A percentile compares a stretch with the other conserved stretches of the same genome.
Evolutionary conservation across 2,113 vertebrate species (phyloP).

Genomic region (Ictalurus furcatus): DNA sequence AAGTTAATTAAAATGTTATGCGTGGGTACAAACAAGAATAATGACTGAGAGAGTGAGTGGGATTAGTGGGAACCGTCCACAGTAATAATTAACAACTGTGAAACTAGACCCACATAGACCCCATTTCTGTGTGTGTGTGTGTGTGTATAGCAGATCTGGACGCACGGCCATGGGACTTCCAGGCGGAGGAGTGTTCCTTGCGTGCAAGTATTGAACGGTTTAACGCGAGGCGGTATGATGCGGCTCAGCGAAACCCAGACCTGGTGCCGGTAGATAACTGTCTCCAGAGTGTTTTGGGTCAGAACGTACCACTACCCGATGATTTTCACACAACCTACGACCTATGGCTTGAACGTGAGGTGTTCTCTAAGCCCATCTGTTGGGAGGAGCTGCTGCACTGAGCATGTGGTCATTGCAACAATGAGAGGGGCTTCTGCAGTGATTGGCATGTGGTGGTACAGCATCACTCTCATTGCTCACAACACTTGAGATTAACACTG

Average conservation of each 20-base stretch:
- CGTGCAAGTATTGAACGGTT: slow-evolving; percentile 96
- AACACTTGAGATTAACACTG: neutral
- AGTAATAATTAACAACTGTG: neutral
- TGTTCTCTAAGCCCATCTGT: slow-evolving; percentile 96
- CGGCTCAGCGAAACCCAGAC: slow-evolving; percentile 87
- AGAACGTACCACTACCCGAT: slow-evolving; percentile 89
- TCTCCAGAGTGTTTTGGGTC: slow-evolving; percentile 96
- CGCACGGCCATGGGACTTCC: slow-evolving; percentile 97
- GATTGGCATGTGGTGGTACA: neutral
- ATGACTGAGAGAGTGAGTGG: neutral
- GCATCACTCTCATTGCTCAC: neutral
- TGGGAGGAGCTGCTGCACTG: slow-evolving; percentile 97
- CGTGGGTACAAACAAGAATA: neutral
- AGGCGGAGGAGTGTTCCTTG: slow-evolving; percentile 95
- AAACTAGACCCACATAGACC: neutral
- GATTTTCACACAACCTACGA: slow-evolving; percentile 99
- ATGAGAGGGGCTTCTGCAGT: neutral
- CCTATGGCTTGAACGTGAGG: slow-evolving; percentile 97
- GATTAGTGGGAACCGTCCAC: neutral
- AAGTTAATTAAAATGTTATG: neutral
- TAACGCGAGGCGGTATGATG: slow-evolving; percentile 92
- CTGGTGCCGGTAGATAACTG: slow-evolving; percentile 97
- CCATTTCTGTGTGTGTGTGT: neutral
- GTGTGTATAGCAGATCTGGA: slow-evolving; percentile 82
- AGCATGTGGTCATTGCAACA: slow-evolving; percentile 39